Evolutionary conservation across 2,113 vertebrate genomes (phyloP).

Genomic region (Macrotis lagotis): DNA sequence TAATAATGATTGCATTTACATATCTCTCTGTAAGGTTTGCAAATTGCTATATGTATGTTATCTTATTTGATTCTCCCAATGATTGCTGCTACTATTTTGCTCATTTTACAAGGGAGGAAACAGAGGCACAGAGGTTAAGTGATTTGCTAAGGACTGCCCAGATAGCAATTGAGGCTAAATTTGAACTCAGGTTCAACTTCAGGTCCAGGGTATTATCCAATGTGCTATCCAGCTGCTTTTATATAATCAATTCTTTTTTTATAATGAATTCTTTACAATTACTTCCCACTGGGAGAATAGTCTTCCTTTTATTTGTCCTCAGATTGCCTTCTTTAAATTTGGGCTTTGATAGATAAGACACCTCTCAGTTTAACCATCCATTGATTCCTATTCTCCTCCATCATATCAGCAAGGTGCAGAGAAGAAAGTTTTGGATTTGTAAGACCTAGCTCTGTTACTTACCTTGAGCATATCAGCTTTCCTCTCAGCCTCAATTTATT

Average conservation of each 20-base stretch:
- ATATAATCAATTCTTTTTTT: conserved; percentile 35
- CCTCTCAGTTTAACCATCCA: background rate
- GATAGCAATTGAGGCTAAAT: background rate
- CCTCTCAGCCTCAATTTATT: background rate
- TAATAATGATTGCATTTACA: background rate
- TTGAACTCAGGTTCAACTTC: background rate
- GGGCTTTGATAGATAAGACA: background rate
- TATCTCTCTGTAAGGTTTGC: background rate
- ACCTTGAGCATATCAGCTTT: background rate
- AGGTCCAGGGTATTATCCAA: background rate
- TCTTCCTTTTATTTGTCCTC: conserved; percentile 25
- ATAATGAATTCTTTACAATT: conserved; percentile 48
- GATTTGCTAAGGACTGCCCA: background rate
- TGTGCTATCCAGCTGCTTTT: background rate
- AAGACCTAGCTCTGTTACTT: background rate
- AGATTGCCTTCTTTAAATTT: background rate
- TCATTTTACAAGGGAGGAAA: background rate
- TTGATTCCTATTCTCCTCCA: background rate
- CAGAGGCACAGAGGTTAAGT: background rate
- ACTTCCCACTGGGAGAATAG: conserved; percentile 19
- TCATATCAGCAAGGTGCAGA: background rate
- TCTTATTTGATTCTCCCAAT: background rate
- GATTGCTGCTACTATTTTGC: background rate
- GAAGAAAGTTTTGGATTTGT: background rate
- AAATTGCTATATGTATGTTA: background rate